A percentile compares a stretch with the other conserved stretches of the same genome.
These are phyloP conservation scores for Catostomus latipinnis DNA, from an alignment of 2,797 vertebrate genomes.

Conservation along the genomic window DNA sequence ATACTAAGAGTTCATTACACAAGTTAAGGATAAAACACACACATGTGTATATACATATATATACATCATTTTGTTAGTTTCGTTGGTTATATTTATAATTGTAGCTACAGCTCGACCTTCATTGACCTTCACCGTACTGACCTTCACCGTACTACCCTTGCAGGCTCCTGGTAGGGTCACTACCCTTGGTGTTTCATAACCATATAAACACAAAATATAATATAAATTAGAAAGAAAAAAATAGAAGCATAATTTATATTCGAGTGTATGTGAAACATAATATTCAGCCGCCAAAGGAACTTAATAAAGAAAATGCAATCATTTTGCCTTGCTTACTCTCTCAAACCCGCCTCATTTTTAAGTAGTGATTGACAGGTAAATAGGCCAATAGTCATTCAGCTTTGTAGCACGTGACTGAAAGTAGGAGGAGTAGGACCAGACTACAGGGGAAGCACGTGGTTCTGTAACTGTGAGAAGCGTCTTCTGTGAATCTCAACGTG, in stretches of 20 bases:
- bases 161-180: no score
- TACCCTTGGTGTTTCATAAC: no score
- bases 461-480: constrained; percentile 55
- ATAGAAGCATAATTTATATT: no score
- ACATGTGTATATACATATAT: no score
- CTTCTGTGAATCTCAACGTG: constrained; percentile 77
- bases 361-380: constrained; percentile 15
- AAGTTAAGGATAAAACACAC: no score
- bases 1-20: no score
- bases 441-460: background rate
- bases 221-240: no score
- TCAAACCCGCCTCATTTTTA: background rate
- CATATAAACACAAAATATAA: no score
- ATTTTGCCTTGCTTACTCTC: background rate
- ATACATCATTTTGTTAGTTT: no score
- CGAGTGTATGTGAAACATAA: no score
- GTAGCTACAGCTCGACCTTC: background rate
- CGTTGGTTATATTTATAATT: background rate
- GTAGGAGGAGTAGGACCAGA: constrained; percentile 42
- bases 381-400: constrained; percentile 45
- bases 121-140: background rate
- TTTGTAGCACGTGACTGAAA: background rate
- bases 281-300: no score
- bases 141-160: background rate
- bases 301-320: background rate